Conservation (phyloP, 2,797 vertebrate genomes). For the Brotula barbata region DNA sequence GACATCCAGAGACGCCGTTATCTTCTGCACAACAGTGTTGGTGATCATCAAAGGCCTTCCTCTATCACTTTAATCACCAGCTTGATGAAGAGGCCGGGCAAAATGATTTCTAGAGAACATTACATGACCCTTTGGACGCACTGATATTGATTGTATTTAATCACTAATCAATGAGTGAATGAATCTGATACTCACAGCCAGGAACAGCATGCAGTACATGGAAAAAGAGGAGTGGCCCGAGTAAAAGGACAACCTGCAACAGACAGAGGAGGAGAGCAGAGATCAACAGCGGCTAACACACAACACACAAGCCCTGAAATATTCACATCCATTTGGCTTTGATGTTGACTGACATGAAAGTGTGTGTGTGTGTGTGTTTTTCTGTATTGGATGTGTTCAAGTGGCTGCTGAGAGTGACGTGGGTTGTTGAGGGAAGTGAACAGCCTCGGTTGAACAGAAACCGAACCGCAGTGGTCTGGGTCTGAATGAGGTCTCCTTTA, state of each 20-base stretch:
- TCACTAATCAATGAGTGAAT: background rate
- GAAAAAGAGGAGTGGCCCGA: constrained; percentile 98
- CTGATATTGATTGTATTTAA: background rate
- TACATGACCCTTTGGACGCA: background rate
- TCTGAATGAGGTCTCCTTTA: constrained; percentile 55
- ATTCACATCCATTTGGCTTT: background rate
- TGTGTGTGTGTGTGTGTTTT: background rate
- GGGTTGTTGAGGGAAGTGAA: constrained; percentile 1
- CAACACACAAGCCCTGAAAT: background rate
- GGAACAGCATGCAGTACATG: constrained; percentile 98
- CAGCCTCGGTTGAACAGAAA: constrained; percentile 6
- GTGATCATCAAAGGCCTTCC: background rate
- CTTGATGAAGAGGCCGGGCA: background rate
- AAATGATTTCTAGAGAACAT: too few relatives aligned
- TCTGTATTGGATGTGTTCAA: background rate
- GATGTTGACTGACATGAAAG: background rate
- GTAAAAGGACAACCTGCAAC: constrained; percentile 92
- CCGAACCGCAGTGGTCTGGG: constrained; percentile 13
- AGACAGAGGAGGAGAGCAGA: constrained; percentile 34
- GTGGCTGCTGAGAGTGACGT: background rate
- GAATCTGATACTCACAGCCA: constrained; percentile 88
- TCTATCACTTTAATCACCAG: background rate
- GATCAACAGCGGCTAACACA: constrained; percentile 11
- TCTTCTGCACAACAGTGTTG: background rate
- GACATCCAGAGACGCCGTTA: background rate